phyloP scores from a whole-genome alignment of 2,113 vertebrate species.

The Trichomycterus rosablanca region DNA sequence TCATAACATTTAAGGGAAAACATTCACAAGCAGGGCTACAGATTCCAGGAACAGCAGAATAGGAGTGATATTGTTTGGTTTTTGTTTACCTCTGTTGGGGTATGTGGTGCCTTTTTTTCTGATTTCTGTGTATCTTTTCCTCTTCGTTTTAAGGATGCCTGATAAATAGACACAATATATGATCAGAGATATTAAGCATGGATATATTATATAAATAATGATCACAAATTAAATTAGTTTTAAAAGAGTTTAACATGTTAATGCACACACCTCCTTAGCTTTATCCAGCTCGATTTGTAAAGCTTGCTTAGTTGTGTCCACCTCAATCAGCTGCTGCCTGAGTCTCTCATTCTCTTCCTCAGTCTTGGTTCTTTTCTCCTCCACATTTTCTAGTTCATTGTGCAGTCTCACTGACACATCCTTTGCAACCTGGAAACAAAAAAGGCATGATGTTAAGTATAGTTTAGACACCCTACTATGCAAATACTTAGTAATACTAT shows the following conservation, averaged over 20 bases:
- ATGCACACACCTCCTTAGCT: constrained; percentile 81
- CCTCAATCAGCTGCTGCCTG: constrained; percentile 91
- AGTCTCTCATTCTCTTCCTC: constrained; percentile 96
- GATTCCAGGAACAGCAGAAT: too few species aligned
- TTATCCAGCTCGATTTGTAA: constrained; percentile 93
- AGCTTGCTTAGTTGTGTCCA: constrained; percentile 92
- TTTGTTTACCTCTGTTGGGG: constrained; percentile 86
- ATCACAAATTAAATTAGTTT: not conserved
- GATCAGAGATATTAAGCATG: too few species aligned
- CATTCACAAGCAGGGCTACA: too few species aligned
- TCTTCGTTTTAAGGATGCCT: constrained; percentile 92
- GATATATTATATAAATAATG: not conserved
- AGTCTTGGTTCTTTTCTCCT: constrained; percentile 92
- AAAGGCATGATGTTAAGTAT: not conserved
- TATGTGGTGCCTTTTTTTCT: constrained; percentile 85
- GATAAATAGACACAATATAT: constrained; percentile 47
- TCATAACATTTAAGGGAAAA: too few species aligned
- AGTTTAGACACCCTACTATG: too few species aligned
- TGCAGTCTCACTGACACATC: constrained; percentile 96
- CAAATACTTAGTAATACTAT: too few species aligned
- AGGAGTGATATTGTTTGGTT: too few species aligned
- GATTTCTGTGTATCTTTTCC: constrained; percentile 88
- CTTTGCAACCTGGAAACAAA: constrained; percentile 83
- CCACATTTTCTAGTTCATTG: constrained; percentile 94
- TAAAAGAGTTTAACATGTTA: not conserved